Evolutionary conservation across 2,797 vertebrate genomes (phyloP), one percentile per base, ranked within the genome.

Genomic region (Amniataba percoides): DNA sequence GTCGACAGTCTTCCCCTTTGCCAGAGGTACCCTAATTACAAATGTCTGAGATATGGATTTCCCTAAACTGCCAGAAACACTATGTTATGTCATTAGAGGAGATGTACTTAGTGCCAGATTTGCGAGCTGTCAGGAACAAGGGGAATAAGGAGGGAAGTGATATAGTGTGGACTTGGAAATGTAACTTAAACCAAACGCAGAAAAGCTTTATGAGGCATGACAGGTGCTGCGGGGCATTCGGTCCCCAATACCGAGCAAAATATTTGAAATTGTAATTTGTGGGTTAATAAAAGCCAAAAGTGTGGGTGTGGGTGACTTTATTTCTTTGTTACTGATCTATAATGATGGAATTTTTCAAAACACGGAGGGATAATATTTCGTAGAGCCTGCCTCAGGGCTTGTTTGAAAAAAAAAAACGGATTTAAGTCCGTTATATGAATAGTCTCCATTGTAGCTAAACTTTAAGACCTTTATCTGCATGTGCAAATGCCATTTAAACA

Each of bases 261-360:
- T 49, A 87, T 85, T 77, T 80, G 19, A 85, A 85, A 83, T 73
- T 88, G 52, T 83, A 83, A 90, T 89, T 80, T 69, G 36, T 82
- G 74, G 45, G 62, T 77, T 80, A 77, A 82, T 81, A 75, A 73
- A 86, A 74, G n/a, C 7, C 45, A 78, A 10, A 80, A 45, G 23
- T 16, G 57, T 67, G 63, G 12, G 31, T 36, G 76, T 74, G 62
- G 79, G 69, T 55, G 63, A 48, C 18, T 73, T 52, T 18, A 49
- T 77, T 79, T 80, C 68, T 55, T 75, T 84, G 67, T 40, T 69
- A 8, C 68, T 77, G 60, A 87, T 78, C 43, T 82, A 53, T 51
- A 57, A 56, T 71, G 68, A 88, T 78, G 53, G 67, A 48, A 67
- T 66, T 63, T 45, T 62, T 56, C 6, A 72, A 42, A 39, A 67